phyloP scores from a whole-genome alignment of 2,888 invertebrate species.

The Bedellia somnulentella region DNA sequence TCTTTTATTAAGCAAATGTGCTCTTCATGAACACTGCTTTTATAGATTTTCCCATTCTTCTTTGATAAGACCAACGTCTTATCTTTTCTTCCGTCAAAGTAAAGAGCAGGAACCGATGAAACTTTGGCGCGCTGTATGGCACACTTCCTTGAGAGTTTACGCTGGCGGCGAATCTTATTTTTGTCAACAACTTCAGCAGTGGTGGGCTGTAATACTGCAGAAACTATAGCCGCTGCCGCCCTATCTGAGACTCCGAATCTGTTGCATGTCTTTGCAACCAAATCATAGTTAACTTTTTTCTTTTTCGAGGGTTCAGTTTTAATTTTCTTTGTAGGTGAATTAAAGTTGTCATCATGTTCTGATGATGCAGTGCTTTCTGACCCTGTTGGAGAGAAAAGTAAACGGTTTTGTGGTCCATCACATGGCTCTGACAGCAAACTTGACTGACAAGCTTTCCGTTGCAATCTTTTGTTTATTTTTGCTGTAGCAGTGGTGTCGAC shows the following conservation, averaged over 20 bases:
- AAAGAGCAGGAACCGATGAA: slow-evolving; percentile 5
- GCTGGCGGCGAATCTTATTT: slow-evolving; percentile 6
- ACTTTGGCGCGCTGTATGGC: slow-evolving; percentile 1
- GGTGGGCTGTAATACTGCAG: slow-evolving; percentile 7
- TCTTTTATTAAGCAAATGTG: slow-evolving; percentile 9
- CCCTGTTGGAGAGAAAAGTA: no score
- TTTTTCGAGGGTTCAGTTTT: neutral
- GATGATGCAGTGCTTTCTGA: no score
- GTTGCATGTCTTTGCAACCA: slow-evolving; percentile 8
- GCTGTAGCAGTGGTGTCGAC: slow-evolving; percentile 3
- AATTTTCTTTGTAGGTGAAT: no score
- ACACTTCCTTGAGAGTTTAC: slow-evolving; percentile 2
- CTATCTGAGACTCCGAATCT: slow-evolving; percentile 8
- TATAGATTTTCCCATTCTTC: slow-evolving; percentile 6
- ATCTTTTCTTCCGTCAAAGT: slow-evolving; percentile 7
- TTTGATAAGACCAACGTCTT: slow-evolving; percentile 3
- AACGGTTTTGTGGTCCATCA: slow-evolving; percentile 1
- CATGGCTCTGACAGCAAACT: neutral
- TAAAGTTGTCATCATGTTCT: no score
- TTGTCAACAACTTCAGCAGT: slow-evolving; percentile 6
- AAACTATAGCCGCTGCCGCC: slow-evolving; percentile 9
- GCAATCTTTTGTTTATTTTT: slow-evolving; percentile 3
- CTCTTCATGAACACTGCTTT: slow-evolving; percentile 2
- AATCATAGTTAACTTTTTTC: slow-evolving; percentile 3
- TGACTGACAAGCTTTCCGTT: no score